Conservation (phyloP, 2,113 vertebrate species). For the Pachyramphus minor region DNA sequence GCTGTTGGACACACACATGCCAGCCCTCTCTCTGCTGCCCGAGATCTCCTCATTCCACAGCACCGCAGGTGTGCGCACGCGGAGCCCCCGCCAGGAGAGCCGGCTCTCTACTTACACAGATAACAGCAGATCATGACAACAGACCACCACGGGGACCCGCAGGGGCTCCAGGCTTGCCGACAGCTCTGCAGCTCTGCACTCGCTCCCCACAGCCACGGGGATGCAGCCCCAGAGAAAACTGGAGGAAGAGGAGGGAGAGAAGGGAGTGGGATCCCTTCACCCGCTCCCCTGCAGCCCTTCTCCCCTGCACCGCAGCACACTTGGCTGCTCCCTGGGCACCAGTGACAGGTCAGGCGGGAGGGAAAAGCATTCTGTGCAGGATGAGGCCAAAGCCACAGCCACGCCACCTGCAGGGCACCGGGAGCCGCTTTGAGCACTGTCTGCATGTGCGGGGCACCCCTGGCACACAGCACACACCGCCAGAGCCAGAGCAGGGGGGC, state of each 20-base stretch:
- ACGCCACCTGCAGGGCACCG: accelerated
- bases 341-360: accelerated
- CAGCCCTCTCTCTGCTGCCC: neutral
- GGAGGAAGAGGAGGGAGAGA: neutral
- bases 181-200: accelerated
- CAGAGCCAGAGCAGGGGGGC: accelerated
- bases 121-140: neutral
- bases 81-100: neutral
- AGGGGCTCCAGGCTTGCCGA: neutral
- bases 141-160: neutral
- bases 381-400: neutral
- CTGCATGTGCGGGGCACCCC: accelerated
- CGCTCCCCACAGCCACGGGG: accelerated
- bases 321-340: accelerated
- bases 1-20: neutral
- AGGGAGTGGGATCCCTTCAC: neutral
- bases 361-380: accelerated
- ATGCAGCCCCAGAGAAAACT: neutral
- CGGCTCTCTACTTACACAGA: neutral
- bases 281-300: neutral
- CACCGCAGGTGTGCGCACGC: neutral
- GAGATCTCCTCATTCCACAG: neutral
- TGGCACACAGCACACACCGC: accelerated
- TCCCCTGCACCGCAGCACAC: accelerated
- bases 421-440: neutral